phyloP scores from a whole-genome alignment of 2,888 invertebrate genomes.

The Tromatobia lineatoria region DNA sequence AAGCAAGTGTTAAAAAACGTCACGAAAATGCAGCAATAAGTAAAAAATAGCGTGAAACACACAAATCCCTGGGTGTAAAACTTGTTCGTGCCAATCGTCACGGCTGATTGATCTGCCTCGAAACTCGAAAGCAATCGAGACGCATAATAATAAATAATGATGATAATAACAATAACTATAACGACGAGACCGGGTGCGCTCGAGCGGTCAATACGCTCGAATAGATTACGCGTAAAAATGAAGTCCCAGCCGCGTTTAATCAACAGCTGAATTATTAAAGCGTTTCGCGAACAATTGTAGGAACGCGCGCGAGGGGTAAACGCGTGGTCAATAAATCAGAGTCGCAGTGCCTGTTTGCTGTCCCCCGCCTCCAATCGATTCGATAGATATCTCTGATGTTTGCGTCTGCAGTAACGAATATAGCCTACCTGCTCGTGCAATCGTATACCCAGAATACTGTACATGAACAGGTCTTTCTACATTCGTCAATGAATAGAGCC shows the following conservation, averaged over 20 bases:
- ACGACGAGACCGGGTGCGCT: constrained; percentile 31
- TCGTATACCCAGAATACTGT: neutral
- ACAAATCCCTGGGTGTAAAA: constrained; percentile 14
- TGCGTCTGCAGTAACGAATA: constrained; percentile 20
- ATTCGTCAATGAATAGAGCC: neutral
- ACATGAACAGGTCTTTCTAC: constrained; percentile 1
- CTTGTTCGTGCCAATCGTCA: constrained; percentile 46
- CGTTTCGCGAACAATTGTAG: constrained; percentile 81
- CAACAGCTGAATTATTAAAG: constrained; percentile 84
- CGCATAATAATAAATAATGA: constrained; percentile 38
- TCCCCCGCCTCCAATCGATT: constrained; percentile 24
- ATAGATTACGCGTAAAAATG: constrained; percentile 82
- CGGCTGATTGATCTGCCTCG: constrained; percentile 43
- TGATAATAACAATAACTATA: constrained; percentile 47
- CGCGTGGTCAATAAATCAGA: constrained; percentile 83
- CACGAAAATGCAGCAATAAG: neutral
- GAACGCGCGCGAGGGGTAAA: constrained; percentile 56
- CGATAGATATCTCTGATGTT: constrained; percentile 52
- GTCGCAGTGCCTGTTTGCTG: constrained; percentile 68
- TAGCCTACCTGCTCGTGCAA: neutral
- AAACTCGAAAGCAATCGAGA: constrained; percentile 16
- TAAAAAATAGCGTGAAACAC: constrained; percentile 1
- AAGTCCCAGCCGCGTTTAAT: constrained; percentile 80
- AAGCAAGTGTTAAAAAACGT: constrained; percentile 16
- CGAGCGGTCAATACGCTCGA: constrained; percentile 57